Evolutionary conservation across 2,113 vertebrate genomes (phyloP), one percentile per base, ranked within the genome.

Genomic region (Malaclemys terrapin): DNA sequence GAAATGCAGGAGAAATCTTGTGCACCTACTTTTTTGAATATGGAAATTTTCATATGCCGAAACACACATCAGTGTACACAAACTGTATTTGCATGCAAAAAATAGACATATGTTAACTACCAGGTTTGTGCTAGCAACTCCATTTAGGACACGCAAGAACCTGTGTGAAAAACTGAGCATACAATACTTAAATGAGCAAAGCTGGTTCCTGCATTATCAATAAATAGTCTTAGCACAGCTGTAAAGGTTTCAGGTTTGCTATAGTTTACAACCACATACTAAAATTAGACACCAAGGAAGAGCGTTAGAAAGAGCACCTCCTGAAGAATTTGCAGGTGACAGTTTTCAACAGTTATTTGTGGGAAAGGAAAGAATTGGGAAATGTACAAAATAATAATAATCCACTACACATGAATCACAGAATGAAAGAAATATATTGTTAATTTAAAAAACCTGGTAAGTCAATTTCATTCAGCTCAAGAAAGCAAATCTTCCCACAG

Each of bases 361-460:
- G 87, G 42, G 84, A 82, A 90, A 2, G 93, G 59, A 95, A 96
- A 81, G 69, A 91, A 92, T 50, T 89, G 87, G 38, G 19, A 93
- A 85, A 91, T 31, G 4, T 83, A 76, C 16, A 96, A 79, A 93
- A 78, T 92, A 94, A 91, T 82, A 87, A 91, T 53, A 89, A 84
- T 1, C 79, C n/a, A 87, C 81, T 79, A 81, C 24, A 86, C 88
- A 90, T 54, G 92, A 49, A 87, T 62, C 42, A 82, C 57, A 82
- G 95, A 38, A 62, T 10, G 10, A 65, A 92, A 93, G 31, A 85
- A 75, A 87, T 93, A 87, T 91, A 90, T 72, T 85, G 90, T 76
- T 88, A 93, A 96, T 95, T 90, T 95, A 12, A 90, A 93, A 95
- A 84, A 89, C 3, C 11, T 76, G 38, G 81, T 72, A 89, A 94